These are phyloP conservation scores for Botrylloides violaceus DNA, from an alignment of 23 tunicate species.

Conservation along the genomic window DNA sequence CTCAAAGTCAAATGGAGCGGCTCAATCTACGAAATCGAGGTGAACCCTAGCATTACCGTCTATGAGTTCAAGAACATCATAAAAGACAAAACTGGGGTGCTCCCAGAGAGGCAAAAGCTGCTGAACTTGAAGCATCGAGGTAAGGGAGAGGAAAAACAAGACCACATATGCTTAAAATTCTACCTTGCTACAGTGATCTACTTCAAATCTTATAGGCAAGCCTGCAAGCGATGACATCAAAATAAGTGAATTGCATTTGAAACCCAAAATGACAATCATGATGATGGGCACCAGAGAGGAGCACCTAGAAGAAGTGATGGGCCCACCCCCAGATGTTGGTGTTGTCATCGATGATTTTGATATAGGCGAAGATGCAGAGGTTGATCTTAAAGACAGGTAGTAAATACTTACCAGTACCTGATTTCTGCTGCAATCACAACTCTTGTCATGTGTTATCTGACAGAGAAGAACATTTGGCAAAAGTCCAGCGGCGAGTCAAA, in stretches of 20 bases:
- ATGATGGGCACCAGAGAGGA: slow-evolving; percentile 94
- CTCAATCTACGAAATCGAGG: slow-evolving; percentile 24
- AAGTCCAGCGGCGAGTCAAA: slow-evolving; percentile 60
- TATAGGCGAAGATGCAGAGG: slow-evolving; percentile 63
- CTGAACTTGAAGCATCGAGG: slow-evolving; percentile 74
- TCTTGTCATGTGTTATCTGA: background rate
- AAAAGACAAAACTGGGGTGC: slow-evolving; percentile 46
- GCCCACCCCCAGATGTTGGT: slow-evolving; percentile 62
- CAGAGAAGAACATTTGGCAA: slow-evolving; percentile 78
- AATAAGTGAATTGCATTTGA: slow-evolving; percentile 44
- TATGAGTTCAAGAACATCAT: slow-evolving; percentile 51
- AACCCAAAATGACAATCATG: slow-evolving; percentile 88
- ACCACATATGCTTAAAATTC: background rate
- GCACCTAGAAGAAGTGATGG: slow-evolving; percentile 57
- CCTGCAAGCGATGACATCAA: slow-evolving; percentile 28
- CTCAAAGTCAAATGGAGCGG: slow-evolving; percentile 82
- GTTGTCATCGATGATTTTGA: slow-evolving; percentile 90
- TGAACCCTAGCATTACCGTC: slow-evolving; percentile 19
- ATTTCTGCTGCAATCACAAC: too few relatives aligned
- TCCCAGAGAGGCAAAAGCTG: slow-evolving; percentile 71
- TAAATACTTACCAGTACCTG: too few relatives aligned
- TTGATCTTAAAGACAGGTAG: slow-evolving; percentile 46
- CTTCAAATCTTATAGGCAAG: slow-evolving; percentile 55
- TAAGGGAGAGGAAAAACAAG: background rate
- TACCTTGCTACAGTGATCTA: background rate